A percentile compares a stretch with the other conserved stretches of the same genome.
Conservation (phyloP, 1,140 invertebrate species). For the Drosophila ambigua region DNA sequence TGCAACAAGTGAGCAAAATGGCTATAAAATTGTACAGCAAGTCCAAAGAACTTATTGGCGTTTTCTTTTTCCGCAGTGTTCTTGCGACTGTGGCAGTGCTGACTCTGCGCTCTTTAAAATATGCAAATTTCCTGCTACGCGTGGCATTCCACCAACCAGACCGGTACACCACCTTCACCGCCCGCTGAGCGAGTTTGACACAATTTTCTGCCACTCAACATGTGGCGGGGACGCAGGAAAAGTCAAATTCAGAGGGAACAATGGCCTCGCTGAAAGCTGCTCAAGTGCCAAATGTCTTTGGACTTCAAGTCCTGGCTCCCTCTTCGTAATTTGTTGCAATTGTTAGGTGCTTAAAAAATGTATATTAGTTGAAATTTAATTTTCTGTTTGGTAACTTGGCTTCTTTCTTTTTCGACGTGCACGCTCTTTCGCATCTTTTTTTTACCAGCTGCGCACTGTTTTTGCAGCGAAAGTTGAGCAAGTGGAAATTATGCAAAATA, state of each 20-base stretch:
- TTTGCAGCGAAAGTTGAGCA: slow-evolving; percentile 65
- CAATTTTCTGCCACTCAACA: slow-evolving; percentile 77
- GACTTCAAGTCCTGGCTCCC: slow-evolving; percentile 20
- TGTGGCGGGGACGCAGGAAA: slow-evolving; percentile 61
- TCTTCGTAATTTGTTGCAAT: slow-evolving; percentile 67
- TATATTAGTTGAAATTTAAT: slow-evolving; percentile 76
- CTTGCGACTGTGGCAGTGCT: slow-evolving; percentile 31
- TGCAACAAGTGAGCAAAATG: slow-evolving; percentile 60
- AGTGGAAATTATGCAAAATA: slow-evolving; percentile 79
- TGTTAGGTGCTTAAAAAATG: slow-evolving; percentile 60
- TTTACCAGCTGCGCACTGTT: slow-evolving; percentile 46
- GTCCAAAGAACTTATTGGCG: slow-evolving; percentile 74
- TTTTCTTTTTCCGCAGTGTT: slow-evolving; percentile 11
- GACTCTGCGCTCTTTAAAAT: slow-evolving; percentile 65
- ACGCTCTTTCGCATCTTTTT: slow-evolving; percentile 21
- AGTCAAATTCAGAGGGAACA: slow-evolving; percentile 60
- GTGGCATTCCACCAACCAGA: slow-evolving; percentile 44
- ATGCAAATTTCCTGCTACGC: slow-evolving; percentile 79
- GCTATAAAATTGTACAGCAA: slow-evolving; percentile 65
- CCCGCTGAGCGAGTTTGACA: slow-evolving; percentile 57
- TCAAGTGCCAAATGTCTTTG: slow-evolving; percentile 71
- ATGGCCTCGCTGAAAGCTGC: slow-evolving; percentile 62
- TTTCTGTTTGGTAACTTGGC: slow-evolving; percentile 58
- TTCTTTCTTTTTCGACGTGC: slow-evolving; percentile 20
- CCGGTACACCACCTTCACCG: background rate